phyloP scores from a whole-genome alignment of 2,113 vertebrate genomes.

The Taxidea taxus region DNA sequence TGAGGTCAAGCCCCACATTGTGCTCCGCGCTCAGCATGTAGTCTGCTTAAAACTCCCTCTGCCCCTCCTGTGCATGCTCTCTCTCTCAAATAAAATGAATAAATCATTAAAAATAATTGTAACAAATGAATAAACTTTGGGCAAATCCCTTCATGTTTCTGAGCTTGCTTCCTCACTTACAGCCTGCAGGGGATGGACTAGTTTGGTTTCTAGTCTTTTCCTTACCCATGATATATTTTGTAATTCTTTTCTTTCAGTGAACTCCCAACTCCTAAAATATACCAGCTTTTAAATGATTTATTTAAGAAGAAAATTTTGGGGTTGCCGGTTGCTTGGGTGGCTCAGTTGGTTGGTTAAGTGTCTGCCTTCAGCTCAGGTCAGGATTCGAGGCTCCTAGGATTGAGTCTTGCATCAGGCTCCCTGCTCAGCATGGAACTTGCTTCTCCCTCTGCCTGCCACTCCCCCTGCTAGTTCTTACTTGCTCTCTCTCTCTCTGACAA shows the following conservation, averaged over 20 bases:
- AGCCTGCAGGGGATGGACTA: not conserved
- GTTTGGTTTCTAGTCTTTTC: constrained; percentile 6
- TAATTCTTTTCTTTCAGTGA: not conserved
- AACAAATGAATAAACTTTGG: not conserved
- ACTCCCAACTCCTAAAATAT: not conserved
- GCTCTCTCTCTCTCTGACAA: too few species aligned
- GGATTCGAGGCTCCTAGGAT: too few species aligned
- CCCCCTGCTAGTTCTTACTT: too few species aligned
- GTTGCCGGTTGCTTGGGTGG: too few species aligned
- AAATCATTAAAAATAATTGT: not conserved
- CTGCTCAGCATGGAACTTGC: too few species aligned
- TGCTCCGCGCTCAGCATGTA: not conserved
- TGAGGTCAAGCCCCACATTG: not conserved
- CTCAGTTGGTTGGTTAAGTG: too few species aligned
- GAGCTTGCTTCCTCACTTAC: not conserved
- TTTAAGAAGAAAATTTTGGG: not conserved
- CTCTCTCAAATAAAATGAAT: not conserved
- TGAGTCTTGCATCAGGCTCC: too few species aligned
- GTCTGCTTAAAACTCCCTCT: too few species aligned
- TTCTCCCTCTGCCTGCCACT: too few species aligned
- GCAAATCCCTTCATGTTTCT: not conserved
- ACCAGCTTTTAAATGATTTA: not conserved
- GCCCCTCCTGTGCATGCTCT: not conserved
- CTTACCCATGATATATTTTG: not conserved
- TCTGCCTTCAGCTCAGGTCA: too few species aligned